Base-by-base conservation (phyloP, 2,797 vertebrate genomes). In the Molossus alvarezi region DNA sequence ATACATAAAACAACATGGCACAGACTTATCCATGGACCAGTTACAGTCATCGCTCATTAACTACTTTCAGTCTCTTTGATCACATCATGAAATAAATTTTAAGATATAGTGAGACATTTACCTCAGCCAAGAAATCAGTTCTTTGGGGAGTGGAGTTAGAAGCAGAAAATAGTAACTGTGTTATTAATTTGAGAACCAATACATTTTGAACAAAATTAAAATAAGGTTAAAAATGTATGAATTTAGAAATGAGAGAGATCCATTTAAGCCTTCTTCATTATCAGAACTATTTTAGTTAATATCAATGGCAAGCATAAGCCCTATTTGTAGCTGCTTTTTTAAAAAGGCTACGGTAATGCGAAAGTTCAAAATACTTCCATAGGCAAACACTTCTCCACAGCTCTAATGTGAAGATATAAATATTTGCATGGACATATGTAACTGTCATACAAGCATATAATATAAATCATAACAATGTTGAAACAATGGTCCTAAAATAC, bases 241-340 rank as follows among this genome's bases (percentile, higher is more conserved):
- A 67, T 73, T 75, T 81, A 88, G 29, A 51, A 81, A 80, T 83
- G 1, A 86, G 6, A 88, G 13, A 51, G 18, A 79, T 71, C 51
- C 75, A 51, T 45, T 33, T 87, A 73, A 75, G 27, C 81, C 21
- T 62, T 88, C 58, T 83, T 71, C 11, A 2, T 69, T 94, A 79
- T 95, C 20, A 69, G 81, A 51, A 23, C 8, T 72, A 92, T 88
- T 93, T 75, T 88, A 91, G 7, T 73, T 75, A 88, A 13, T 57
- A 17, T 58, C 13, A 75, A 85, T 23, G 17, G 3, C 29, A 95
- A 53, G 58, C 1, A 15, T 58, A 60, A 72, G 12, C 2, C 2
- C 4, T 71, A 64, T 20, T 94, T 25, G n/a, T 88, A 41, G 6
- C 4, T 73, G 4, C 15, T 73, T 45, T 18, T 33, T 33, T 33